Percentiles rank a stretch among this genome's conserved stretches.
phyloP scores from a whole-genome alignment of 2,113 vertebrate genomes.

The Myiopsitta monachus region DNA sequence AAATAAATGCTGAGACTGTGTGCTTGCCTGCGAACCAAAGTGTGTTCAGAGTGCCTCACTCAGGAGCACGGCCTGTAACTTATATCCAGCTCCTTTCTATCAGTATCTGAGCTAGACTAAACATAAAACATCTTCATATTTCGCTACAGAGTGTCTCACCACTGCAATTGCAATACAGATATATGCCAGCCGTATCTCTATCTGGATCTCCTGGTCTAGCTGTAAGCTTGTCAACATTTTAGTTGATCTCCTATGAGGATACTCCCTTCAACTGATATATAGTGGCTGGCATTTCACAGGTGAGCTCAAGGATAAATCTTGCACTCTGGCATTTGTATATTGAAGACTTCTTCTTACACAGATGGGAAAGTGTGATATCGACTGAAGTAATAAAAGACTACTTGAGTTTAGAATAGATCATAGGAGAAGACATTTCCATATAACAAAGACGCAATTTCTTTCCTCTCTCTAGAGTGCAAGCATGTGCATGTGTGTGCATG shows the following conservation, averaged over 20 bases:
- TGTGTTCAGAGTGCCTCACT: neutral
- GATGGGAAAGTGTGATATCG: neutral
- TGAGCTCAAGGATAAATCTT: slow-evolving; percentile 9
- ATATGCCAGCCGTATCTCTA: neutral
- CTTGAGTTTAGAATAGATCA: neutral
- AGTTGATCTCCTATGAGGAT: neutral
- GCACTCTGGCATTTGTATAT: neutral
- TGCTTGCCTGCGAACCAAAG: neutral
- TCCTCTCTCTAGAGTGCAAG: neutral
- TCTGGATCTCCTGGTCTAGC: neutral
- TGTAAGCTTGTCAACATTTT: neutral
- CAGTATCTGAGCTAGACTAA: neutral
- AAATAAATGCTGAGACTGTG: neutral
- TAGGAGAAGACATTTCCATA: neutral
- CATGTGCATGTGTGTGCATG: no score
- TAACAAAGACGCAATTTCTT: neutral
- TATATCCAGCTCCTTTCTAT: neutral
- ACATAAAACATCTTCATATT: neutral
- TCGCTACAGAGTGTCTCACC: neutral
- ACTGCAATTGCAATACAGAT: accelerated
- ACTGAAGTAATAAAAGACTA: slow-evolving; percentile 25
- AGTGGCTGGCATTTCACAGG: neutral
- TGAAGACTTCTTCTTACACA: slow-evolving; percentile 2
- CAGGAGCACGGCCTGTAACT: neutral
- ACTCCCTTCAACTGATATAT: neutral